phyloP scores from a whole-genome alignment of 2,888 invertebrate genomes.

The Deroplatys truncata region DNA sequence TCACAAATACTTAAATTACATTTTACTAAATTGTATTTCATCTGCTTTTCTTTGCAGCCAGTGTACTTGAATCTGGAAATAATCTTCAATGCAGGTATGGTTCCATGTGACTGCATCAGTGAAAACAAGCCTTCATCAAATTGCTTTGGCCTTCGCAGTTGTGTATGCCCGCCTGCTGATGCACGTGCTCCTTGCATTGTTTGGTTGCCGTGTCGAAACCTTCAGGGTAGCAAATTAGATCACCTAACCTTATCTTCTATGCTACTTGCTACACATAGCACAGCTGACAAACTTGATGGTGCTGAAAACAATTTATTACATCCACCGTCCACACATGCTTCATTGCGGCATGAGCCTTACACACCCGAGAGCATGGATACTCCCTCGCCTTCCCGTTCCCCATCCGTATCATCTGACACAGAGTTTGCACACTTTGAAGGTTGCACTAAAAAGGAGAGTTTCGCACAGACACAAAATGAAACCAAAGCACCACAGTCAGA shows the following conservation, averaged over 20 bases:
- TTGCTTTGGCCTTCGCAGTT: slow-evolving; percentile 32
- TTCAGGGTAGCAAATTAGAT: not conserved
- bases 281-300: not conserved
- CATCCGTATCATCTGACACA: slow-evolving; percentile 34
- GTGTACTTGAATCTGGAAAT: slow-evolving; percentile 71
- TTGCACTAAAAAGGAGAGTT: not conserved
- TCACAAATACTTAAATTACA: too few relatives aligned
- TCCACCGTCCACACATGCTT: slow-evolving; percentile 41
- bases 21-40: not conserved
- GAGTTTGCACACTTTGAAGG: not conserved
- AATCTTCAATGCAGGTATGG: slow-evolving; percentile 71
- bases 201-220: not conserved
- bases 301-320: slow-evolving; percentile 1
- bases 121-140: not conserved
- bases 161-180: slow-evolving; percentile 33
- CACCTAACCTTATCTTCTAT: slow-evolving; percentile 8
- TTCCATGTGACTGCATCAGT: slow-evolving; percentile 47
- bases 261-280: slow-evolving; percentile 7
- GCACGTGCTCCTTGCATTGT: slow-evolving; percentile 10
- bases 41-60: slow-evolving; percentile 58
- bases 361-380: slow-evolving; percentile 81
- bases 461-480: not conserved
- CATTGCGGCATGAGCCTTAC: slow-evolving; percentile 63
- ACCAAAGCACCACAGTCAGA: not conserved
- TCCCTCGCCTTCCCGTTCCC: slow-evolving; percentile 56